These are phyloP conservation scores for Todiramphus saurophagus DNA, from an alignment of 2,113 vertebrate genomes.

Conservation along the genomic window DNA sequence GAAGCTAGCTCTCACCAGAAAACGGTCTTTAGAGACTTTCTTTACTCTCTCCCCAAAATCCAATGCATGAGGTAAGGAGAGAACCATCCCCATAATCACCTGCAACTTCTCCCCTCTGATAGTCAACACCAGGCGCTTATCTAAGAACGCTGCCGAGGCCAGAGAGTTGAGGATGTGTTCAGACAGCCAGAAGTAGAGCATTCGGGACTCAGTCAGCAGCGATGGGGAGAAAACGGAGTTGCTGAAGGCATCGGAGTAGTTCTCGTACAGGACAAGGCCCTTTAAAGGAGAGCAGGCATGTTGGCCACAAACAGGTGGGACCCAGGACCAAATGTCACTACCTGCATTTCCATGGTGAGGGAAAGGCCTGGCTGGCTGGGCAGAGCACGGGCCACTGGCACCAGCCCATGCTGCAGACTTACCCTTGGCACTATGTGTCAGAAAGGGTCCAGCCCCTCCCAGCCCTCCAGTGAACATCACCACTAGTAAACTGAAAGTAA, in stretches of 20 bases:
- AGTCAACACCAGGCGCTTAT: slow-evolving; percentile 71
- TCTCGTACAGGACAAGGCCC: slow-evolving; percentile 79
- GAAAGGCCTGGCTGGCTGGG: background rate
- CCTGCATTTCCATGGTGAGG: background rate
- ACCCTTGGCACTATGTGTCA: background rate
- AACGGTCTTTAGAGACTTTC: fast-evolving
- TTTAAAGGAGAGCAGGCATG: background rate
- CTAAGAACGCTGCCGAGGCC: slow-evolving; percentile 75
- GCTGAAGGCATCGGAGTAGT: slow-evolving; percentile 36
- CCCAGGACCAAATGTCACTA: background rate
- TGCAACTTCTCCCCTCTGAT: slow-evolving; percentile 75
- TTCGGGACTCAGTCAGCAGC: slow-evolving; percentile 76
- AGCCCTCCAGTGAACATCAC: background rate
- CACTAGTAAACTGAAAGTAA: background rate
- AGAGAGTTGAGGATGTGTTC: slow-evolving; percentile 80
- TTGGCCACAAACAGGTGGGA: background rate
- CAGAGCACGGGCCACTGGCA: background rate
- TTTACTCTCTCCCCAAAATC: background rate
- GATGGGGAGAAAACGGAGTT: slow-evolving; percentile 75
- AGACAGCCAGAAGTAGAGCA: slow-evolving; percentile 88
- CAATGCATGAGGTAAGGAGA: background rate
- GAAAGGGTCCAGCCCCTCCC: background rate
- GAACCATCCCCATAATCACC: slow-evolving; percentile 56
- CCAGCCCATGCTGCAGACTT: background rate
- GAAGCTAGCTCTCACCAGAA: background rate